Base-by-base conservation (phyloP, 2,888 invertebrate species). In the Acronicta psi region DNA sequence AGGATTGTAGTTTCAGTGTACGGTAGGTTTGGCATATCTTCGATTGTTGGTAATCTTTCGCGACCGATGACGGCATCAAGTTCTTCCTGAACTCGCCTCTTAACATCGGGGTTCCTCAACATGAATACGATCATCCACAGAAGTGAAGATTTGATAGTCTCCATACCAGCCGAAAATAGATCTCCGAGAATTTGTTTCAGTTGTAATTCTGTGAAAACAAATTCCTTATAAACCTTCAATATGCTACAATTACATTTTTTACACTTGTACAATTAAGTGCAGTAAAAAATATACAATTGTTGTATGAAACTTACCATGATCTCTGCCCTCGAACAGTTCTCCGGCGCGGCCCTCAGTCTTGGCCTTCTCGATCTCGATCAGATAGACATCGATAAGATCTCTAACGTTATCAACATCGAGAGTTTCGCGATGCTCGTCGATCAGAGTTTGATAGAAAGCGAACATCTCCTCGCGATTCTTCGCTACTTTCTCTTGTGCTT, bases 131-230 rank as follows among this genome's bases (percentile, higher is more conserved):
- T 95, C 77, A 97, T 96, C 98, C 98, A 98, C 64, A 97, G 95
- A 37, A 98, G 89, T 0, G 98, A 97, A 11, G 97, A 98, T 84
- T 98, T 98, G 62, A 98, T 98, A 0, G 98, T 98, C 89, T 98
- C 98, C 97, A 98, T 97, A 20, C 98, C 98, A 51, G 98, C 98
- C 11, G 98, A 97, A 92, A 98, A 98, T 37, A 98, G 94, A 85
- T 98, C 98, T 14, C 97, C 98, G 79, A 98, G 96, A 56, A 98
- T 97, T 93, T 98, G 98, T 80, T 98, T 97, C 81, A 98, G 95
- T 91, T 98, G 98, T 53, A 97, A 95, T 94, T 98, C 98, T 97
- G 93, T 45, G 89, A 90, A 67, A 54, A 56, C 47, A 41, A 16
- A 38, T 58, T 38, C 8, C 29, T 34, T 31, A 41, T 31, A 43